Conservation (phyloP, 2,113 vertebrate genomes). For the Seriola rivoliana region DNA sequence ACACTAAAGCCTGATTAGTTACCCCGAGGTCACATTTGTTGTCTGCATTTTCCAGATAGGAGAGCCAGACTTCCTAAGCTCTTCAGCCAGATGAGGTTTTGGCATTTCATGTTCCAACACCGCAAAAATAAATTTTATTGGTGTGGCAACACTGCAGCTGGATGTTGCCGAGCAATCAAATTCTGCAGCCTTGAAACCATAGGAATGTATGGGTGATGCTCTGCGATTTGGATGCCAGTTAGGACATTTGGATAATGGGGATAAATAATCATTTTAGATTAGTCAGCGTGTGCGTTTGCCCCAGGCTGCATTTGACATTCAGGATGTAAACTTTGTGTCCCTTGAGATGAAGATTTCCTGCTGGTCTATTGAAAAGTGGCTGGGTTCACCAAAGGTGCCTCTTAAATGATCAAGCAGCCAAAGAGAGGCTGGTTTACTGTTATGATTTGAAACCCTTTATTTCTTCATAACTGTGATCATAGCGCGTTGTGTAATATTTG, state of each 20-base stretch:
- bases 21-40: slow-evolving; percentile 35
- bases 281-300: neutral
- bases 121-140: slow-evolving; percentile 51
- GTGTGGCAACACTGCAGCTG: slow-evolving; percentile 36
- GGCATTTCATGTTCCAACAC: slow-evolving; percentile 30
- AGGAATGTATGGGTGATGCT: slow-evolving; percentile 20
- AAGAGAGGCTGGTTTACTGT: neutral
- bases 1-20: slow-evolving; percentile 2
- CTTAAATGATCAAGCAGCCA: slow-evolving; percentile 8
- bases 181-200: slow-evolving; percentile 41
- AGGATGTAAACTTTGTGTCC: slow-evolving; percentile 32
- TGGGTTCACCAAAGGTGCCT: slow-evolving; percentile 15
- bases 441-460: slow-evolving; percentile 1
- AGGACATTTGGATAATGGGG: slow-evolving; percentile 15
- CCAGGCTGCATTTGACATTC: slow-evolving; percentile 37
- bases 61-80: slow-evolving; percentile 44
- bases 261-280: slow-evolving; percentile 1
- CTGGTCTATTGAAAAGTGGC: slow-evolving; percentile 29
- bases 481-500: slow-evolving; percentile 6
- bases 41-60: slow-evolving; percentile 36
- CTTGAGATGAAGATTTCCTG: slow-evolving; percentile 15
- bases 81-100: slow-evolving; percentile 46
- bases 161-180: slow-evolving; percentile 32
- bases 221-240: slow-evolving; percentile 4
- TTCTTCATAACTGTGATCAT: slow-evolving; percentile 11